Conservation (phyloP, 2,113 vertebrate species). For the Synchiropus splendidus region DNA sequence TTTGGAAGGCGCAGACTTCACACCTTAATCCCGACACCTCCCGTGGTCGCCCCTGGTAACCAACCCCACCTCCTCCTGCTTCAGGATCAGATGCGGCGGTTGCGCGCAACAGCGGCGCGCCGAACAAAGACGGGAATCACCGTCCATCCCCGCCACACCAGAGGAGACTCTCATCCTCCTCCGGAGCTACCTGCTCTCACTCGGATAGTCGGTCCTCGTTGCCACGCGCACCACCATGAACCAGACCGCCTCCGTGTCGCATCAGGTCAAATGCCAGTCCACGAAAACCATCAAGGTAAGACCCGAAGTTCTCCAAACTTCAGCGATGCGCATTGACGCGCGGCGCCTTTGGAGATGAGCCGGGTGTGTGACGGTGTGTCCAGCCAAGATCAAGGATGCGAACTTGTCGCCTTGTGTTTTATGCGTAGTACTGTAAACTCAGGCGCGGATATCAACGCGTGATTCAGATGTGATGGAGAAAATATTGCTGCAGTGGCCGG, state of each 20-base stretch:
- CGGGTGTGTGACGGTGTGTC: too few relatives aligned
- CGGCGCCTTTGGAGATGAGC: slow-evolving; percentile 17
- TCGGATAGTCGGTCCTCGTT: slow-evolving; percentile 31
- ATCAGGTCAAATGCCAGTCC: slow-evolving; percentile 79
- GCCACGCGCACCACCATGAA: slow-evolving; percentile 77
- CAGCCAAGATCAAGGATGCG: background rate
- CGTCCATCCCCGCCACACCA: slow-evolving; percentile 7
- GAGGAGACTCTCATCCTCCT: background rate
- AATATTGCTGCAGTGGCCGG: slow-evolving; percentile 41
- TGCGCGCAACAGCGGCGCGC: too few relatives aligned
- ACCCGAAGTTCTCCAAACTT: slow-evolving; percentile 21
- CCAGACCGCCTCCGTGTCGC: slow-evolving; percentile 81
- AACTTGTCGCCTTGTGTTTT: background rate
- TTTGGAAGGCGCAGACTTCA: too few relatives aligned
- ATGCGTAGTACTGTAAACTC: background rate
- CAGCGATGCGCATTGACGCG: slow-evolving; percentile 40
- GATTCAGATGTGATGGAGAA: slow-evolving; percentile 10
- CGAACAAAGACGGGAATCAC: slow-evolving; percentile 12
- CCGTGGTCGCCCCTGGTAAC: too few relatives aligned
- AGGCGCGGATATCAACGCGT: background rate
- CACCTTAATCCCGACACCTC: too few relatives aligned
- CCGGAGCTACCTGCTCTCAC: slow-evolving; percentile 3
- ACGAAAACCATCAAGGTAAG: slow-evolving; percentile 77
- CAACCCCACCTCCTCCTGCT: too few relatives aligned
- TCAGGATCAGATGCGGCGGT: too few relatives aligned